Conservation (phyloP, 2,113 vertebrate genomes). For the Lepisosteus osseus region DNA sequence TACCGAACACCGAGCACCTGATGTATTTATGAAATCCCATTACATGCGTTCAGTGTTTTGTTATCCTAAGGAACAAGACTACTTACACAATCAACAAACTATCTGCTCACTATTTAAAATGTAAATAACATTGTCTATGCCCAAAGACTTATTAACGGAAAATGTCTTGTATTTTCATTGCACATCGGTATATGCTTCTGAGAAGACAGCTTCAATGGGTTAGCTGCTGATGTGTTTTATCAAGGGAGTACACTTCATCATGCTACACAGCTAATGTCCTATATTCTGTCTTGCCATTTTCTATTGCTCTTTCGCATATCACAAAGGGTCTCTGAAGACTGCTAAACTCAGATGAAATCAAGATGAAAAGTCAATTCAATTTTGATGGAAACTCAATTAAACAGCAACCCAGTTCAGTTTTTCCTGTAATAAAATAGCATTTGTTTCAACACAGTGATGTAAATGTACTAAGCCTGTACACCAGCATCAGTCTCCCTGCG, state of each 20-base stretch:
- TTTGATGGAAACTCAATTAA: constrained; percentile 45
- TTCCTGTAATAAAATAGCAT: constrained; percentile 37
- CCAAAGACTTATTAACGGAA: no score
- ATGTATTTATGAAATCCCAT: no score
- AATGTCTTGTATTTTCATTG: no score
- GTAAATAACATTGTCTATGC: no score
- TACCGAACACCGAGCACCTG: no score
- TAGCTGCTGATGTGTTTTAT: constrained; percentile 19
- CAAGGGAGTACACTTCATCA: constrained; percentile 27
- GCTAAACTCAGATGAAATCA: constrained; percentile 18
- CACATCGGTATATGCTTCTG: no score
- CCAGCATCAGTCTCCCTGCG: constrained; percentile 28
- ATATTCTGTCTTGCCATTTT: constrained; percentile 29
- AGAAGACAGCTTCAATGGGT: not conserved
- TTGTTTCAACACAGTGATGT: constrained; percentile 39
- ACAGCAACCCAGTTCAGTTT: constrained; percentile 27
- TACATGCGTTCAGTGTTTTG: no score
- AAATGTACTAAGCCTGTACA: constrained; percentile 37
- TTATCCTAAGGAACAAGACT: no score
- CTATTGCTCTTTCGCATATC: constrained; percentile 22
- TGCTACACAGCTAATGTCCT: constrained; percentile 16
- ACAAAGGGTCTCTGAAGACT: constrained; percentile 23
- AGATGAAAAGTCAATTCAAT: constrained; percentile 52
- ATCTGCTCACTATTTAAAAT: no score
- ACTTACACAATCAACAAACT: no score